Evolutionary conservation across 1,140 invertebrate genomes (phyloP).

Genomic region (Battus philenor): DNA sequence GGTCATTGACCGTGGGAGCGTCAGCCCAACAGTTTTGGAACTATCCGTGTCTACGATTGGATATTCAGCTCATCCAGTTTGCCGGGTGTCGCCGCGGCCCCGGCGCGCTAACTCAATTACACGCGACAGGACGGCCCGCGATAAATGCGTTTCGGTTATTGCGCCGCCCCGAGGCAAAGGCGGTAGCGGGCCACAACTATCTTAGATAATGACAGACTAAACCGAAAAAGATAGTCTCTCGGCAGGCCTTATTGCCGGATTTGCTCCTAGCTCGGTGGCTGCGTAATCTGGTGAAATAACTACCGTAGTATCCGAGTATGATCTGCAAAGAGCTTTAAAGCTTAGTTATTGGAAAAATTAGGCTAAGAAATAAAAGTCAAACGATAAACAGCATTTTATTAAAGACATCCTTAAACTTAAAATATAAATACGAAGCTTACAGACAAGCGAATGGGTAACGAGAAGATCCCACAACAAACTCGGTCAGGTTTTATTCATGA

Average conservation of each 20-base stretch:
- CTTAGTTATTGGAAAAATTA: neutral
- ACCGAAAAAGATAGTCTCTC: neutral
- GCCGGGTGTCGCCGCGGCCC: no score
- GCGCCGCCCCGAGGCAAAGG: neutral
- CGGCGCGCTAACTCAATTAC: slow-evolving; percentile 56
- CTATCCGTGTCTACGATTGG: no score
- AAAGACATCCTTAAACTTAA: no score
- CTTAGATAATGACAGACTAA: no score
- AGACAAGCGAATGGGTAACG: no score
- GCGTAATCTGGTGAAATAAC: neutral
- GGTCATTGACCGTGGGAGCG: no score
- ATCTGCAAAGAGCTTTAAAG: neutral
- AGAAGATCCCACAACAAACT: no score
- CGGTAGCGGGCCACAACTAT: slow-evolving; percentile 6
- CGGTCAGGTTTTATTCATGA: no score
- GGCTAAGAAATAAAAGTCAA: neutral
- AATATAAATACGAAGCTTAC: no score
- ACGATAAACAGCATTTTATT: no score
- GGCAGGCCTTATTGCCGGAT: neutral
- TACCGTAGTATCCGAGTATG: neutral
- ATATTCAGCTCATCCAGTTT: no score
- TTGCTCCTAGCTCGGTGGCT: neutral
- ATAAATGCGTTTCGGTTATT: slow-evolving; percentile 41
- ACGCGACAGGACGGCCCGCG: slow-evolving; percentile 45
- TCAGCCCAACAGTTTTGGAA: no score